Evolutionary conservation across 2,888 invertebrate species (phyloP), one percentile per base, ranked within the genome.

Genomic region (Dasypogon diadema): DNA sequence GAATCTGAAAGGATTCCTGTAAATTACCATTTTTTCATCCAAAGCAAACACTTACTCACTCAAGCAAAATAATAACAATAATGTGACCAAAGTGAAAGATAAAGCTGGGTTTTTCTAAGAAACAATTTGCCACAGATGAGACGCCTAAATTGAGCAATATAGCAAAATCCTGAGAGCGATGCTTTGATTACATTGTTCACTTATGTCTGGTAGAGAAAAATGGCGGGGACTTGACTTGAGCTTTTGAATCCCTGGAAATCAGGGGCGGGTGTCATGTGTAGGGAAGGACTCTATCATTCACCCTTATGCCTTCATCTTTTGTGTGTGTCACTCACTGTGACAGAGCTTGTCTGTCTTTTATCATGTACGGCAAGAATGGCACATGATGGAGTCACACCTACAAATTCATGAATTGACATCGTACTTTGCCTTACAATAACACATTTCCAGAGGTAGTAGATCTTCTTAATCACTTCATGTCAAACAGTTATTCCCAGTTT

Each of bases 401-500:
- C 42, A 42, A 42, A 8, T 42, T 42, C 12, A 12, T 70, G 22
- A 51, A 48, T 22, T 54, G 54, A 34, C 18, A 51, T 54, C 48
- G 26, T 30, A 30, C 21, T 26, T 16, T 68, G 46, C 22, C 65
- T 48, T 70, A n/a, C 10, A 21, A 22, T 21, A 22, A 16, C 42
- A 42, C 34, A 21, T 16, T 56, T 21, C 56, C 73, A 8, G 56
- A 56, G 42, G 24, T 56, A 56, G 73, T 73, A 73, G 73, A 73
- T 73, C 73, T 73, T 73, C 55, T 56, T 73, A 73, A 73, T 55
- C 56, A 73, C 73, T 56, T 73, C 73, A 73, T 42, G 73, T 73
- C 73, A 73, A 73, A 73, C 56, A 73, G 55, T 73, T 73, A 73
- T 73, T 56, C 42, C 73, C 18, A 73, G 73, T 73, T 73, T 73